A percentile compares a stretch with the other conserved stretches of the same genome.
These are phyloP conservation scores for Drosophila anomelani DNA, from an alignment of 2,888 invertebrate genomes.

Conservation along the genomic window DNA sequence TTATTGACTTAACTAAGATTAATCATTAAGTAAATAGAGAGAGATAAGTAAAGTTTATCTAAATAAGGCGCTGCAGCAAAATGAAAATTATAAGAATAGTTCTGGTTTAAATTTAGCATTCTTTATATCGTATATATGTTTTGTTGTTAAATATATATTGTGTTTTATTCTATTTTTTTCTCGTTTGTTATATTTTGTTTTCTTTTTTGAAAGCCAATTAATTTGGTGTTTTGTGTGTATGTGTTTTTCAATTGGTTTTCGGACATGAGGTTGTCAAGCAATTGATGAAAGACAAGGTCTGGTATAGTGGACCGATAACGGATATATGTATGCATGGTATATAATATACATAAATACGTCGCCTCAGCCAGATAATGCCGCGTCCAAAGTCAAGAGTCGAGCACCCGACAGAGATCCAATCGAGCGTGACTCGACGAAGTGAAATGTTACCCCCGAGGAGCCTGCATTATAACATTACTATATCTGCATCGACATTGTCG, in stretches of 20 bases:
- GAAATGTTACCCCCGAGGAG: constrained; percentile 30
- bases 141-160: not conserved
- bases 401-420: constrained; percentile 8
- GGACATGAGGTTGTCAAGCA: constrained; percentile 28
- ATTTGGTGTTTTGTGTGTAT: constrained; percentile 12
- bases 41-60: constrained; percentile 53
- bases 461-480: constrained; percentile 23
- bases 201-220: constrained; percentile 21
- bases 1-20: constrained; percentile 70
- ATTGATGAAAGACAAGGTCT: constrained; percentile 31
- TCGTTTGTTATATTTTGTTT: not conserved
- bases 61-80: constrained; percentile 21
- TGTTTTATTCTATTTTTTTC: not conserved
- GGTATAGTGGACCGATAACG: constrained; percentile 32
- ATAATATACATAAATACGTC: constrained; percentile 3
- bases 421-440: constrained; percentile 14
- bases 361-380: constrained; percentile 14
- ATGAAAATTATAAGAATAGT: constrained; percentile 44
- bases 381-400: constrained; percentile 6
- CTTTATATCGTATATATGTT: constrained; percentile 20
- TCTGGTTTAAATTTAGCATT: constrained; percentile 21
- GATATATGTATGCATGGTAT: constrained; percentile 2
- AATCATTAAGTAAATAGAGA: constrained; percentile 55
- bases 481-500: constrained; percentile 19
- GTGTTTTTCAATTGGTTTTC: constrained; percentile 28